Evolutionary conservation across 2,113 vertebrate genomes (phyloP).

Genomic region (Collichthys lucidus): DNA sequence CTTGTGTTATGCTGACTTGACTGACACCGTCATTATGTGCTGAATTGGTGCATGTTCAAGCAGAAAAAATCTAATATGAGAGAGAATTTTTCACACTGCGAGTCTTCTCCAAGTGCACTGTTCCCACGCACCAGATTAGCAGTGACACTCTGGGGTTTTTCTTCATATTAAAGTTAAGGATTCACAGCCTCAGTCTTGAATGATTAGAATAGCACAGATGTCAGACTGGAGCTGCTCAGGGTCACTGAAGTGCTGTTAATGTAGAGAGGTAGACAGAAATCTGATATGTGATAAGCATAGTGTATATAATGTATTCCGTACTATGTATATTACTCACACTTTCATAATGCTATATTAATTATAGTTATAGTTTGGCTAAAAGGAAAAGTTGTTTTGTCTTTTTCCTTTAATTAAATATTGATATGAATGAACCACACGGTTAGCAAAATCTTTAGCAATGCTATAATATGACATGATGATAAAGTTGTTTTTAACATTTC

Average conservation of each 20-base stretch:
- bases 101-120: neutral
- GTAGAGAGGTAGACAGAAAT: conserved; percentile 3
- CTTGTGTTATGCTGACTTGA: neutral
- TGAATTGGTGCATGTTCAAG: neutral
- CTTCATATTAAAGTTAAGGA: neutral
- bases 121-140: conserved; percentile 26
- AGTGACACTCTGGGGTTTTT: neutral
- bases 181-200: neutral
- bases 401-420: conserved; percentile 28
- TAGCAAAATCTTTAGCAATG: no score
- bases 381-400: neutral
- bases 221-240: conserved; percentile 1
- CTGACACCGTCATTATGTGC: neutral
- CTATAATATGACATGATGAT: no score
- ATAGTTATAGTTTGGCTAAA: neutral
- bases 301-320: neutral
- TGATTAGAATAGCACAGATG: neutral
- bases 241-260: neutral
- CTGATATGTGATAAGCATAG: neutral
- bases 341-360: conserved; percentile 2
- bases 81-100: neutral
- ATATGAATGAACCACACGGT: neutral
- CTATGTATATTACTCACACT: conserved; percentile 1
- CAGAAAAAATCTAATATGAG: neutral
- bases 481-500: no score